Base-by-base conservation (phyloP, 2,888 invertebrate species). In the Tenthredo amoena region DNA sequence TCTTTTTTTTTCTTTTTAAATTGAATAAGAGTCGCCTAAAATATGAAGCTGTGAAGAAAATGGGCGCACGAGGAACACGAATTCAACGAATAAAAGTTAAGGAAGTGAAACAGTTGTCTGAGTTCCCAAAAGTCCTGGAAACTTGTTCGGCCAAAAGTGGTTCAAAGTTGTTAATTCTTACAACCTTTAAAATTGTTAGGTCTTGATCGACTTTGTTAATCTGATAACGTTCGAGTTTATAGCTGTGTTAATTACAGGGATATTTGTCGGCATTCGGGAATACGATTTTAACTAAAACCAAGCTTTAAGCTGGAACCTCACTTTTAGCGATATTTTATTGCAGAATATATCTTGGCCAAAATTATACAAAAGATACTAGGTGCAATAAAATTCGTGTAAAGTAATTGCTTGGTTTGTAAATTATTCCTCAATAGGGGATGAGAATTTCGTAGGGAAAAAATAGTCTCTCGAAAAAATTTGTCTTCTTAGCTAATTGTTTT, bases 181-280 rank as follows among this genome's bases (percentile, higher is more conserved):
- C 72, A 72, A 85, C 68, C 72, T 85, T 71, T 72, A 71, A 58
- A 82, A 83, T 72, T 71, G 85, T 82, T 81, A 55, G 31, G 62
- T 82, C 82, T 83, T 85, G 81, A 85, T 85, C 79, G 79, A 85
- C 85, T 85, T 85, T 65, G 85, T 79, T 85, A 85, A 85, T 85
- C 68, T 65, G 85, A 85, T 65, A 65, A 79, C 47, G 68, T 34
- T 68, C 85, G 68, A 85, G 77, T 85, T 85, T 68, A 58, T n/a
- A 58, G 31, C 40, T 50, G 79, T 81, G 65, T 79, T 85, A 85
- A 85, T 79, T 85, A 55, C 79, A 68, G 40, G 40, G 72, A 40
- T 84, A 72, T 84, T 72, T 72, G 40, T 72, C 65, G 82, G 31
- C 40, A n/a, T 65, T 82, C 15, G 6, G 65, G 21, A 5, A 40